Conservation (phyloP, 2,797 vertebrate genomes). For the Phoxinus dragarum region DNA sequence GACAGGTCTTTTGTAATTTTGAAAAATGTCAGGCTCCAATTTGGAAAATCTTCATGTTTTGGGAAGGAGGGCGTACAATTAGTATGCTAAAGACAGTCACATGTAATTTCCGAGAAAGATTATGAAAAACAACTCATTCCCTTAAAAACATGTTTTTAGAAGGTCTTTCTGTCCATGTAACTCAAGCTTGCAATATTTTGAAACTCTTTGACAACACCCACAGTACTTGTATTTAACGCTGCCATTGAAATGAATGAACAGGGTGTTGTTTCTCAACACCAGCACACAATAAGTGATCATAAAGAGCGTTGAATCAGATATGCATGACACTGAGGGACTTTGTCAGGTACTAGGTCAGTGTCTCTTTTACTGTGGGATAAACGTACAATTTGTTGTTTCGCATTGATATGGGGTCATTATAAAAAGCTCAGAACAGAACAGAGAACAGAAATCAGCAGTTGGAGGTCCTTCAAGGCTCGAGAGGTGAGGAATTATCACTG, state of each 20-base stretch:
- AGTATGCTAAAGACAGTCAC: not conserved
- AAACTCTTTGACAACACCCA: not conserved
- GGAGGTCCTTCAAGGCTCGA: constrained; percentile 39
- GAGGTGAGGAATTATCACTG: constrained; percentile 31
- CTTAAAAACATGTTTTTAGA: not conserved
- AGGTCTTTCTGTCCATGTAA: not conserved
- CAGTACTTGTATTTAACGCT: not conserved
- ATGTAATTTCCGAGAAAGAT: not conserved
- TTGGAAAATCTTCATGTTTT: not conserved
- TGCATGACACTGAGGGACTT: constrained; percentile 65
- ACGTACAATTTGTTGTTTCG: constrained; percentile 42
- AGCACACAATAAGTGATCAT: constrained; percentile 51
- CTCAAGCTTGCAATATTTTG: constrained; percentile 5
- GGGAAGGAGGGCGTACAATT: not conserved
- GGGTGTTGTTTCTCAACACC: constrained; percentile 61
- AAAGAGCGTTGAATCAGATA: constrained; percentile 51
- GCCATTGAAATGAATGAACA: constrained; percentile 29
- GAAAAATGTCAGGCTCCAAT: not conserved
- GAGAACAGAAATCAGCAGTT: constrained; percentile 53
- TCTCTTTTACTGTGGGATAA: constrained; percentile 63
- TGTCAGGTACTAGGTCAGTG: constrained; percentile 78
- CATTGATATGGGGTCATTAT: constrained; percentile 70
- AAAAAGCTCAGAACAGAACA: constrained; percentile 65
- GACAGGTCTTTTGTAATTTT: not conserved
- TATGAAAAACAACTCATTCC: not conserved